Base-by-base conservation (phyloP, 2,797 vertebrate genomes). In the Aeoliscus strigatus region DNA sequence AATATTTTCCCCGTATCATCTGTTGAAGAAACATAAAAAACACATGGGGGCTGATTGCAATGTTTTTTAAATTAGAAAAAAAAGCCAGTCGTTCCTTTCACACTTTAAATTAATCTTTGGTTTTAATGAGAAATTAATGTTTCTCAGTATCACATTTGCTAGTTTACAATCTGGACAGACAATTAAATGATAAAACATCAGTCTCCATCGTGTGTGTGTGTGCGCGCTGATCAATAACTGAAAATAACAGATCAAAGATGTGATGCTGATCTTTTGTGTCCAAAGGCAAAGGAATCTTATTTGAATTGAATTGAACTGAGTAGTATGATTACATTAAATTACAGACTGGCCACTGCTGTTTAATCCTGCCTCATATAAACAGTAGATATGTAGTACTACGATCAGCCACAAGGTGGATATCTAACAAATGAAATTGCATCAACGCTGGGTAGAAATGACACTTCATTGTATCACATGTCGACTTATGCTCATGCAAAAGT, bases 321-420 rank as follows among this genome's bases (percentile, higher is more conserved):
- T n/a, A n/a, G n/a, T n/a, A n/a, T n/a, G n/a, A n/a, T n/a, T n/a
- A n/a, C n/a, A n/a, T n/a, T n/a, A n/a, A n/a, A n/a, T n/a, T n/a
- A n/a, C n/a, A n/a, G n/a, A n/a, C n/a, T n/a, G n/a, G n/a, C n/a
- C n/a, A n/a, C n/a, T n/a, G n/a, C n/a, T n/a, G n/a, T n/a, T n/a
- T n/a, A n/a, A n/a, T n/a, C n/a, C n/a, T 15, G 7, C 32, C 5
- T 37, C 1, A 12, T 12, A 14, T 1, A 30, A 36, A 41, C 17
- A 26, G 1, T 27, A n/a, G 23, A n/a, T 9, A 0, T 51, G 72
- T 18, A 70, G 51, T 82, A 52, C 26, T 24, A 4, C 14, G 35
- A n/a, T 4, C 37, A 8, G 42, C 79, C 82, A 82, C 82, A 70
- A 73, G 82, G 66, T 68, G 80, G 77, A 73, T 75, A 70, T 64